Evolutionary conservation across 2,888 invertebrate species (phyloP), one percentile per base, ranked within the genome.

Genomic region (Criorhina ranunculi): DNA sequence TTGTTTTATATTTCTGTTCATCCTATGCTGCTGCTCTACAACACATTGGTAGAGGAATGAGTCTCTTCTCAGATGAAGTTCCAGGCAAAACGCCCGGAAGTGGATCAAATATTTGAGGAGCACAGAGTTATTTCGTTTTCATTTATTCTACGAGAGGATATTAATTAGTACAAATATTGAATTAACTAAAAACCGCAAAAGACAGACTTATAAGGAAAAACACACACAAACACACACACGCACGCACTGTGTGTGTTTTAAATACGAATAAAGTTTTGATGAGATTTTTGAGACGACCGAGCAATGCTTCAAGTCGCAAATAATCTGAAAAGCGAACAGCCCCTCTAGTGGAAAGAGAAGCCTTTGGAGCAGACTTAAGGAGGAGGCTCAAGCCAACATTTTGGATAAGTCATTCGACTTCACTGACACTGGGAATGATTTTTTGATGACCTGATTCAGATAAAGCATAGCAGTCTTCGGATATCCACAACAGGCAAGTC

Each of bases 161-260:
- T 83, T 73, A 83, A 83, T 83, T 83, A 83, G 55, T 42, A 57
- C 73, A 64, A 79, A 83, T 75, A 79, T 79, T 83, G 73, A 75
- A 83, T 75, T 72, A 73, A 57, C 77, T 77, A 72, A 78, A 72
- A 72, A 49, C 72, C 60, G 19, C 66, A 69, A 42, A 59, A 15
- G 15, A n/a, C 15, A 51, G 49, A 42, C 31, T 37, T 15, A 15
- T 12, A 42, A 19, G 17, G 49, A 31, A 66, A 19, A n/a, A 24
- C 24, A 24, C 24, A 24, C 4, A 24, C 4, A n/a, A n/a, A n/a
- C n/a, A n/a, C n/a, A n/a, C 24, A 24, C 4, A 24, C 4, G 24
- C 4, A 24, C 24, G 24, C n/a, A n/a, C n/a, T 33, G 9, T 17
- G 51, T 51, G 35, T 37, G 29, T 37, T 72, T 42, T 3, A 46